Conservation (phyloP, 1,140 invertebrate species). For the Kradibia gibbosae region DNA sequence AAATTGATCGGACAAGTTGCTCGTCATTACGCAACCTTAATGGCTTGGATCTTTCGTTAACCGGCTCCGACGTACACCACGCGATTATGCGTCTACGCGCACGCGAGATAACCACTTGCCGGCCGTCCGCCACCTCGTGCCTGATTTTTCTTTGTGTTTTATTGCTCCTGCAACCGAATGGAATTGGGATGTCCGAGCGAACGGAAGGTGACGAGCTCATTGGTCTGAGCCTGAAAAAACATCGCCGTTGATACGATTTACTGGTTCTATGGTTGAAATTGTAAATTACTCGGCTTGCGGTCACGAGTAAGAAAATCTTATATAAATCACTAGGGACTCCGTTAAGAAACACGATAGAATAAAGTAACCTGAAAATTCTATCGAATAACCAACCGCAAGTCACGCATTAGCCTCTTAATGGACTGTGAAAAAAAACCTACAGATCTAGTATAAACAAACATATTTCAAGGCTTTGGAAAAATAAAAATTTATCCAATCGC, state of each 20-base stretch:
- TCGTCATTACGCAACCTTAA: constrained; percentile 27
- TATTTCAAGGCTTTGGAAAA: too few relatives aligned
- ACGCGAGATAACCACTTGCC: not conserved
- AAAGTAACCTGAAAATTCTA: constrained; percentile 5
- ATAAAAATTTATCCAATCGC: too few relatives aligned
- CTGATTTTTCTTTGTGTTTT: not conserved
- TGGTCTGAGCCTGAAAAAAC: too few relatives aligned
- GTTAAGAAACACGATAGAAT: not conserved
- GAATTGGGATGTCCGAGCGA: not conserved
- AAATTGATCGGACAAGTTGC: constrained; percentile 44
- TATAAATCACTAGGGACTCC: not conserved
- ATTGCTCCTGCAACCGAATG: not conserved
- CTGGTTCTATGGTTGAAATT: not conserved
- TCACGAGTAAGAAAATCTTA: not conserved
- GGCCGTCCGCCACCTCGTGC: too few relatives aligned
- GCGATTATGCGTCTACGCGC: not conserved
- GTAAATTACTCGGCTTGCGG: not conserved
- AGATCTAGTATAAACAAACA: not conserved
- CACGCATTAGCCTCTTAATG: constrained; percentile 3
- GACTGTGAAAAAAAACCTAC: not conserved
- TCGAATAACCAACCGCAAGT: constrained; percentile 27
- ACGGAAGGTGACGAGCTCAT: too few relatives aligned
- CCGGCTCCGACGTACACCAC: not conserved
- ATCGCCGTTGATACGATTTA: too few relatives aligned
- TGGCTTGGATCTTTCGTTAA: constrained; percentile 21